Evolutionary conservation across 2,888 invertebrate species (phyloP).

Genomic region (Archips crataeganus): DNA sequence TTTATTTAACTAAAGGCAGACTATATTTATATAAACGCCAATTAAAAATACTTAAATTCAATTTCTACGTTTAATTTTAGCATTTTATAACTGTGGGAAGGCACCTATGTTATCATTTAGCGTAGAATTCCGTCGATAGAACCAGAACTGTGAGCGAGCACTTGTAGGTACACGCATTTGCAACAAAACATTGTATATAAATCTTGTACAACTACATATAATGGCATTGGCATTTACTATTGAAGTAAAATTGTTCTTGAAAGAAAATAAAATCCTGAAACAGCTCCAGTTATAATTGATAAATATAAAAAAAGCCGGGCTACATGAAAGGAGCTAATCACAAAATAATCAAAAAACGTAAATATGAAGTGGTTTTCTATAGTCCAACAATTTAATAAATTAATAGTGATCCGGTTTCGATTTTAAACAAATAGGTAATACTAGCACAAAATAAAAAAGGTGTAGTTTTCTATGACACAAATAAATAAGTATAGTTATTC

Average conservation of each 20-base stretch:
- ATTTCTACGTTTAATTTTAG: slow-evolving; percentile 50
- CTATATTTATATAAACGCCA: too few species aligned
- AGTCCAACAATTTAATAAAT: too few species aligned
- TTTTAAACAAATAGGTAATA: too few species aligned
- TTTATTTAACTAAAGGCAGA: too few species aligned
- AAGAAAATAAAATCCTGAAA: neutral
- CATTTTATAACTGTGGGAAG: slow-evolving; percentile 53
- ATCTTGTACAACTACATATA: slow-evolving; percentile 44
- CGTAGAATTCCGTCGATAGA: slow-evolving; percentile 63
- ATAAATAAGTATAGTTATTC: neutral
- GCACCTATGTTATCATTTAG: slow-evolving; percentile 52
- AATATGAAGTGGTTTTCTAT: too few species aligned
- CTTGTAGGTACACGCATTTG: slow-evolving; percentile 51
- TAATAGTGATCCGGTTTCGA: too few species aligned
- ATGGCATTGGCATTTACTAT: slow-evolving; percentile 3
- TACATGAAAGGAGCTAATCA: too few species aligned
- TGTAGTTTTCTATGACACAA: neutral
- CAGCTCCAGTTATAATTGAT: neutral
- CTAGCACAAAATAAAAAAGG: too few species aligned
- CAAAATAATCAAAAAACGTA: too few species aligned
- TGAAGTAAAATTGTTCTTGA: neutral
- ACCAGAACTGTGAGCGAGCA: slow-evolving; percentile 72
- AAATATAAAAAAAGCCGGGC: neutral
- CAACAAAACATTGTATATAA: slow-evolving; percentile 52
- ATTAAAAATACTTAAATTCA: too few species aligned